Evolutionary conservation across 2,113 vertebrate species (phyloP).

Genomic region (Tretioscincus oriximinensis): DNA sequence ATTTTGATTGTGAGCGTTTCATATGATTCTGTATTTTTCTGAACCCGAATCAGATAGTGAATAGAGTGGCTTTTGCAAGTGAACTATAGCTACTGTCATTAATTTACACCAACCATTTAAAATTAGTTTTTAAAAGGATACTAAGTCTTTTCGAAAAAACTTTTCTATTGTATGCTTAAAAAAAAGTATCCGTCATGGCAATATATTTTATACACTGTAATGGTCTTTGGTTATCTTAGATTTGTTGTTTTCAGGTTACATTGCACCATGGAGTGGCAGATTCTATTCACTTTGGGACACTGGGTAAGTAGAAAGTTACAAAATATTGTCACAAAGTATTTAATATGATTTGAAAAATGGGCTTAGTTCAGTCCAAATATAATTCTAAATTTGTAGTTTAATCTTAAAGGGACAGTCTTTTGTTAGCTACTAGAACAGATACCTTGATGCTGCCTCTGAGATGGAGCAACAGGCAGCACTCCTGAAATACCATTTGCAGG

Average conservation of each 20-base stretch:
- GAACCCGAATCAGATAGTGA: too few relatives aligned
- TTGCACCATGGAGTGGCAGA: constrained; percentile 97
- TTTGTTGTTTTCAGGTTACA: constrained; percentile 83
- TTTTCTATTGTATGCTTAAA: background rate
- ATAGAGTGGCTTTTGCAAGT: background rate
- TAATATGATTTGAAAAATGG: background rate
- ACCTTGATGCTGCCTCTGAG: too few relatives aligned
- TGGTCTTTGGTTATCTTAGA: background rate
- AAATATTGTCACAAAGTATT: background rate
- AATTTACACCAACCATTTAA: background rate
- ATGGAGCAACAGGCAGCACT: too few relatives aligned
- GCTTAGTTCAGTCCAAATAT: background rate
- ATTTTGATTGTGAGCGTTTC: background rate
- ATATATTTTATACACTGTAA: constrained; percentile 14
- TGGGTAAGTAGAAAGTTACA: constrained; percentile 81
- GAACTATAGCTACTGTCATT: background rate
- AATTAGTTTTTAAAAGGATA: background rate
- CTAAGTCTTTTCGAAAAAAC: background rate
- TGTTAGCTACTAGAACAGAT: too few relatives aligned
- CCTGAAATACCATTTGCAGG: too few relatives aligned
- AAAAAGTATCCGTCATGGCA: background rate
- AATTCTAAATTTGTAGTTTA: too few relatives aligned
- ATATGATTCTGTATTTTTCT: background rate
- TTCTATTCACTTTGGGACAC: constrained; percentile 99
- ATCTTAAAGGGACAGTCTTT: background rate